Evolutionary conservation across 2,888 invertebrate genomes (phyloP).

Genomic region (Ametastegia equiseti): DNA sequence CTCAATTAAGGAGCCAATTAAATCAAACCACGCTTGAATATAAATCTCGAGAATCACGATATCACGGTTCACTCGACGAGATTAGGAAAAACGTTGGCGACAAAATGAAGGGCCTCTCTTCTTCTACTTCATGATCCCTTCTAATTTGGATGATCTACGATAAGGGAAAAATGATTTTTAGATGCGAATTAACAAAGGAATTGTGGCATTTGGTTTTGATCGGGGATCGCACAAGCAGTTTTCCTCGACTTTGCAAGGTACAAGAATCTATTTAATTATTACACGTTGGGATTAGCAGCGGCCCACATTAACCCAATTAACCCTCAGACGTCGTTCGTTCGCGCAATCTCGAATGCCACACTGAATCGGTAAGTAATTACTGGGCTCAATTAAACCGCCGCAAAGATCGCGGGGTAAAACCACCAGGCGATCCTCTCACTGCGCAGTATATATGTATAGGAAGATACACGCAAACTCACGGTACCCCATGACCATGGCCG

Average conservation of each 20-base stretch:
- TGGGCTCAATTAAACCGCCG: slow-evolving; percentile 25
- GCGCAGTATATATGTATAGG: neutral
- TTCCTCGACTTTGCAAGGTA: neutral
- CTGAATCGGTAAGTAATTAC: slow-evolving; percentile 41
- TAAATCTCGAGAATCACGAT: slow-evolving; percentile 28
- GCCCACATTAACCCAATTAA: slow-evolving; percentile 36
- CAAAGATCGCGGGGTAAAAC: slow-evolving; percentile 16
- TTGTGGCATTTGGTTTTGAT: neutral
- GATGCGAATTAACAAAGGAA: neutral
- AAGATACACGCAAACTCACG: neutral
- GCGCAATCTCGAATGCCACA: slow-evolving; percentile 36
- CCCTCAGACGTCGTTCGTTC: slow-evolving; percentile 6
- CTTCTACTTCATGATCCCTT: neutral
- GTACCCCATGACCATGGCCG: neutral
- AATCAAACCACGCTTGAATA: slow-evolving; percentile 43
- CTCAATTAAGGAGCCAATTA: slow-evolving; percentile 44
- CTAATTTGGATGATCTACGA: neutral
- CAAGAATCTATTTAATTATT: slow-evolving; percentile 36
- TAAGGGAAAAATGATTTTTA: neutral
- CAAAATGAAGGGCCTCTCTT: neutral
- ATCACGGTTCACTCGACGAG: neutral
- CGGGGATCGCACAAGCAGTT: neutral
- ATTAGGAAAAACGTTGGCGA: neutral
- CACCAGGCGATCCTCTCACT: neutral
- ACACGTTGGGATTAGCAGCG: slow-evolving; percentile 4